Percentiles rank a stretch among this genome's conserved stretches.
These are phyloP conservation scores for Ferrisia virgata DNA, from an alignment of 2,888 invertebrate species.

Conservation along the genomic window DNA sequence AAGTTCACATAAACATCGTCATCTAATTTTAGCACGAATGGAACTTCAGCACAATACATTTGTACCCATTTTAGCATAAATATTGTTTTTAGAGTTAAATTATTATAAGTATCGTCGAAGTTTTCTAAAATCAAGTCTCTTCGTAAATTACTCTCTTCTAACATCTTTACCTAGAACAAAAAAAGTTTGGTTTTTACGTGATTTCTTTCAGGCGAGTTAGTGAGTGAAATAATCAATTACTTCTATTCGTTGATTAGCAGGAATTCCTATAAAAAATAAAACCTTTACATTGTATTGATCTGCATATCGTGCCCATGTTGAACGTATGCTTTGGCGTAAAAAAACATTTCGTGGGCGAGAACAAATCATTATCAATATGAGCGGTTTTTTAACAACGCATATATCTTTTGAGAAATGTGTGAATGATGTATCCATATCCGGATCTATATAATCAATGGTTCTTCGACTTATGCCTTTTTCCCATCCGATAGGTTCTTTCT, in stretches of 20 bases:
- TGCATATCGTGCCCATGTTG: background rate
- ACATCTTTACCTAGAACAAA: background rate
- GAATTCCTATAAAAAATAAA: background rate
- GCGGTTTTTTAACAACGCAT: background rate
- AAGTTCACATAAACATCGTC: constrained; percentile 68
- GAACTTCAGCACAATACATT: constrained; percentile 70
- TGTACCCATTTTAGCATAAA: constrained; percentile 79
- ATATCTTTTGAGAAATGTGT: background rate
- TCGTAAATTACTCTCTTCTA: constrained; percentile 66
- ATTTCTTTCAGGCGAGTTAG: no score
- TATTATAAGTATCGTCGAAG: constrained; percentile 75
- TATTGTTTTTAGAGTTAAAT: constrained; percentile 77
- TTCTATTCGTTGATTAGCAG: background rate
- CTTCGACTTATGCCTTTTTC: background rate
- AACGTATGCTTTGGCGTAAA: background rate
- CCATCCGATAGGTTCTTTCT: background rate
- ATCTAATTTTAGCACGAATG: constrained; percentile 77
- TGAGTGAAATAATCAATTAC: background rate
- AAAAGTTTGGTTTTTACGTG: no score
- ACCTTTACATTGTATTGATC: background rate
- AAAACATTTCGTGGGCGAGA: background rate
- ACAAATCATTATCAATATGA: background rate
- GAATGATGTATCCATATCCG: background rate
- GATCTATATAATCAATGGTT: background rate
- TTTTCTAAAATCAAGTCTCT: constrained; percentile 72